A percentile compares a stretch with the other conserved stretches of the same genome.
Evolutionary conservation across 1,140 invertebrate species (phyloP).

Genomic region (Doryteuthis pealeii): DNA sequence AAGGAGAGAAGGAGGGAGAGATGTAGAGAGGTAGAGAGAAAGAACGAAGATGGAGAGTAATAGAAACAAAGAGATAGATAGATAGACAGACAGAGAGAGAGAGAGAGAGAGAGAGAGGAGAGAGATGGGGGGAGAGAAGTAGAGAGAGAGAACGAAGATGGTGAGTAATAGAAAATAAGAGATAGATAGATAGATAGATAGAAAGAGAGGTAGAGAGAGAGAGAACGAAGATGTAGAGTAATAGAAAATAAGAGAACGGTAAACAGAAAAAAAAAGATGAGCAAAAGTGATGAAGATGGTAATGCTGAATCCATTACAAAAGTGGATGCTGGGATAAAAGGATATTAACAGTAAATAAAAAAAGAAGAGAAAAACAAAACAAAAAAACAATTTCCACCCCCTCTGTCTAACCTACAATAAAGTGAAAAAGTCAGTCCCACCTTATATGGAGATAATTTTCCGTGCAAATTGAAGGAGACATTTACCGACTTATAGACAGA

Average conservation of each 20-base stretch:
- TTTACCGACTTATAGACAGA: background rate
- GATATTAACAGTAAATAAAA: no score
- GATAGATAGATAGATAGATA: conserved; percentile 17
- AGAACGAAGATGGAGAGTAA: background rate
- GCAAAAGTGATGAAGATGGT: no score
- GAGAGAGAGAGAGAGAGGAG: conserved; percentile 17
- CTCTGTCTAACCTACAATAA: no score
- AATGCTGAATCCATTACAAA: no score
- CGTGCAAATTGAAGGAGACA: background rate
- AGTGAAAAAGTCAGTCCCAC: no score
- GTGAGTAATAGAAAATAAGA: conserved; percentile 18
- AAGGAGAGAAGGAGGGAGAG: no score
- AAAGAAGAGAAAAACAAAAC: no score
- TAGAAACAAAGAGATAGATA: background rate
- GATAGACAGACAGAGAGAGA: background rate
- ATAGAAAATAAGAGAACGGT: no score
- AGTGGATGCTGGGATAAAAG: no score
- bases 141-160: background rate
- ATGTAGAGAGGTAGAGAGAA: background rate
- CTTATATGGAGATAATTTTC: no score
- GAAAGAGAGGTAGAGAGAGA: conserved; percentile 13
- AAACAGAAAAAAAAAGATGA: no score
- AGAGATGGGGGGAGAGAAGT: background rate
- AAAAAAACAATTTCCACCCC: no score
- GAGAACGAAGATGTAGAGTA: conserved; percentile 7